These are phyloP conservation scores for Champsocephalus gunnari DNA, from an alignment of 2,797 vertebrate species.

Conservation along the genomic window DNA sequence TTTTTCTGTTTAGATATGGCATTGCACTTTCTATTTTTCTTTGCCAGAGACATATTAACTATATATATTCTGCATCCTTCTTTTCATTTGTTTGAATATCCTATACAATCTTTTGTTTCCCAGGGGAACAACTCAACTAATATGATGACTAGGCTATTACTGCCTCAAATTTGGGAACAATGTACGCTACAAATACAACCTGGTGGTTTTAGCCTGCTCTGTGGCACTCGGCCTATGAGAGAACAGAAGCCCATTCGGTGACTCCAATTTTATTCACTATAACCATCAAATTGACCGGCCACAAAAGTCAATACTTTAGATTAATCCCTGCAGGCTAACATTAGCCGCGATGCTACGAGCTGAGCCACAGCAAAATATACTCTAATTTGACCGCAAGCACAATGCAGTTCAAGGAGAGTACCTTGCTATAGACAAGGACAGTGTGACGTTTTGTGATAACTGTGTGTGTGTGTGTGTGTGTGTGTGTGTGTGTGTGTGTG, in stretches of 20 bases:
- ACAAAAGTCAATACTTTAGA: conserved; percentile 14
- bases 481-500: neutral
- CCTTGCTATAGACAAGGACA: neutral
- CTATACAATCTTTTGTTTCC: neutral
- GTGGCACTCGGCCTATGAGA: neutral
- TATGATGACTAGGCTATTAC: neutral
- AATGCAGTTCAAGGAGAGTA: neutral
- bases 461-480: neutral
- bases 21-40: neutral
- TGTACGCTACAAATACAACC: neutral
- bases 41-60: neutral
- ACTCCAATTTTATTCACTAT: conserved; percentile 1
- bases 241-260: neutral
- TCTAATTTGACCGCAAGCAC: conserved; percentile 1
- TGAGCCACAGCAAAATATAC: neutral
- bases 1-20: neutral
- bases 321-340: conserved; percentile 13
- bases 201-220: neutral
- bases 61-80: neutral
- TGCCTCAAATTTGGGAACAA: neutral
- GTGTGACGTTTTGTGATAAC: neutral
- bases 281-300: neutral
- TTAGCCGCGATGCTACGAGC: neutral
- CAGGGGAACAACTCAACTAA: neutral
- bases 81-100: neutral